Base-by-base conservation (phyloP, 2,888 invertebrate genomes). In the Bombylius major region DNA sequence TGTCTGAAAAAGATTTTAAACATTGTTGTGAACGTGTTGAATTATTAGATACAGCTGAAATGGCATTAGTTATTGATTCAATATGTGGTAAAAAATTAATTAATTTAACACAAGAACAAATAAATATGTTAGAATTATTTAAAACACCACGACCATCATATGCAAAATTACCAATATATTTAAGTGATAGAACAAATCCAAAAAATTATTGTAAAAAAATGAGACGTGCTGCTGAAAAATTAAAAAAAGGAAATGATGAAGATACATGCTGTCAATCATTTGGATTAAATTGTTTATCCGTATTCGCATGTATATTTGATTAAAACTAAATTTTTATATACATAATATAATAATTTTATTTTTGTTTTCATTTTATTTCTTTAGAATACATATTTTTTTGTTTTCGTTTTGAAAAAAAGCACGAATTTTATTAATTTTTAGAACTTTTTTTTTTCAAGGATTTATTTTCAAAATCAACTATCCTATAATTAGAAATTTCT, bases 121-220 rank as follows among this genome's bases (percentile, higher is more conserved):
- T 62, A 51, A 67, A 66, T 58, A 67, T 74, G 62, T 48, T 75
- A 58, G 70, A 72, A 34, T 69, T 67, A 56, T 74, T 74, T 57
- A 70, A 70, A 36, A 70, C 70, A 12, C 66, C 69, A 31, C 65
- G 74, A 32, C 72, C 74, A 32, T 69, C 69, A 56, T 75, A 71
- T 56, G 68, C 74, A 47, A 66, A 68, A 60, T 70, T 75, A 69
- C 74, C 74, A 39, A 73, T 75, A 55, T 67, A 74, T 62, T 66
- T 75, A 39, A 74, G 74, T 58, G 72, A 72, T 62, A 70, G 74
- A 12, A 72, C 70, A 57, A 69, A 70, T 62, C 72, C 71, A 0
- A 72, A 72, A 59, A 74, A 73, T 55, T 75, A 74, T 61, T 67
- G 71, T 12, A 73, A 72, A 60, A 73, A 73, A 65, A 75, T 75